Base-by-base conservation (phyloP, 2,113 vertebrate genomes). In the Eupsittula cactorum region DNA sequence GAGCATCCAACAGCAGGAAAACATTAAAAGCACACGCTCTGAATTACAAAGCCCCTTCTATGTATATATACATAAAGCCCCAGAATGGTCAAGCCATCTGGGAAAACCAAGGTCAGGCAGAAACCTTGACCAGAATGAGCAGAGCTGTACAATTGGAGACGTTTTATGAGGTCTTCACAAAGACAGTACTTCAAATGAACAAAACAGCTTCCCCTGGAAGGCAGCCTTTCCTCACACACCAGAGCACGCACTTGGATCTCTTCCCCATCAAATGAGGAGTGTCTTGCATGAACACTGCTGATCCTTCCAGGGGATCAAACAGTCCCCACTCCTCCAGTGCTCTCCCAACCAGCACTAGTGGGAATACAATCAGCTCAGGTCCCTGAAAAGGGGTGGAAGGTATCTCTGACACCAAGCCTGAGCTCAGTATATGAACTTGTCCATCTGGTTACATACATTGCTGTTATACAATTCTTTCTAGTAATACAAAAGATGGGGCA, bases 1-100 rank as follows among this genome's bases (percentile, higher is more conserved):
- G 96, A 65, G 91, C 85, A 83, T 13, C 97, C 96, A 97, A 95
- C 97, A 97, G 97, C 96, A 97, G 97, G 97, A 97, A 98, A 96
- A 94, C 97, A 97, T 97, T 97, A 97, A 96, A 94, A 41, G 65
- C 91, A 85, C 92, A 74, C 68, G 41, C 62, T 20, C 73, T 73
- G 94, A 25, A 85, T 81, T 52, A 96, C 95, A 97, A 95, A 98
- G 93, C 91, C 90, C 76, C 91, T 96, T 96, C 96, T 98, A 96
- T 97, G 96, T 77, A 94, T 63, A 96, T 80, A 81, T 80, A 96
- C 92, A 97, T 91, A 88, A 97, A 93, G 97, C 59, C 7, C 4
- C 93, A 96, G 95, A 97, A 86, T 76, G 91, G 93, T 81, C 92
- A 95, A 90, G 91, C 91, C 97, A 97, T 46, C 90, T 95, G 97